Evolutionary conservation across 2,113 vertebrate species (phyloP).

Genomic region (Sporophila hypoxantha): DNA sequence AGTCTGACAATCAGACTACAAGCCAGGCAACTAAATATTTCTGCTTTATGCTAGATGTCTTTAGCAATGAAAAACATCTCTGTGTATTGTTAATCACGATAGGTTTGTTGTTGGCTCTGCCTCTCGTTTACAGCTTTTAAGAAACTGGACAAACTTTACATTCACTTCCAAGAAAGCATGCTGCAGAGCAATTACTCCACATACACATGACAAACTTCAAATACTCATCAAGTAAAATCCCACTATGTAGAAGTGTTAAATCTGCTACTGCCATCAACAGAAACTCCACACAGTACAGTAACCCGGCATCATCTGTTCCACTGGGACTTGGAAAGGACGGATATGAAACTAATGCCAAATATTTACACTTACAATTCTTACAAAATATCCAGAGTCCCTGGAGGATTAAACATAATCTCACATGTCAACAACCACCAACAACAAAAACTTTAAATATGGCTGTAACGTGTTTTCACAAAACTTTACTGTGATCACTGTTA

Average conservation of each 20-base stretch:
- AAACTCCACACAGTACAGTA: constrained; percentile 1
- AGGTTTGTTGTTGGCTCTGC: not conserved
- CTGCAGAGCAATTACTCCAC: not conserved
- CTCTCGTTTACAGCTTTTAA: not conserved
- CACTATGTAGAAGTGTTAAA: constrained; percentile 20
- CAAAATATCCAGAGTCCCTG: constrained; percentile 44
- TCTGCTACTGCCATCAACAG: constrained; percentile 19
- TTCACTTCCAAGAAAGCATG: not conserved
- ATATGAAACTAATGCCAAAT: constrained; percentile 54
- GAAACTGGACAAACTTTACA: not conserved
- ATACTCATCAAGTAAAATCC: not conserved
- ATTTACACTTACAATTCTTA: constrained; percentile 57
- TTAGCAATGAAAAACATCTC: constrained; percentile 10
- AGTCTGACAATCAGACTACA: not conserved
- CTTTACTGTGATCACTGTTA: not conserved
- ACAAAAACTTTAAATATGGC: constrained; percentile 35
- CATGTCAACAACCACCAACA: constrained; percentile 42
- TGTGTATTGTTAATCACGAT: not conserved
- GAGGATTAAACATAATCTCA: constrained; percentile 50
- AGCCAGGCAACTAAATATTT: constrained; percentile 19
- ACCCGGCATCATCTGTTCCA: not conserved
- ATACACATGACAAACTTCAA: not conserved
- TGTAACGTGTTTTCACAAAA: constrained; percentile 14
- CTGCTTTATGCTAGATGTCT: not conserved
- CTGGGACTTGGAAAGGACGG: not conserved